Evolutionary conservation across 2,113 vertebrate species (phyloP).

Genomic region (Cryptotis parvus): DNA sequence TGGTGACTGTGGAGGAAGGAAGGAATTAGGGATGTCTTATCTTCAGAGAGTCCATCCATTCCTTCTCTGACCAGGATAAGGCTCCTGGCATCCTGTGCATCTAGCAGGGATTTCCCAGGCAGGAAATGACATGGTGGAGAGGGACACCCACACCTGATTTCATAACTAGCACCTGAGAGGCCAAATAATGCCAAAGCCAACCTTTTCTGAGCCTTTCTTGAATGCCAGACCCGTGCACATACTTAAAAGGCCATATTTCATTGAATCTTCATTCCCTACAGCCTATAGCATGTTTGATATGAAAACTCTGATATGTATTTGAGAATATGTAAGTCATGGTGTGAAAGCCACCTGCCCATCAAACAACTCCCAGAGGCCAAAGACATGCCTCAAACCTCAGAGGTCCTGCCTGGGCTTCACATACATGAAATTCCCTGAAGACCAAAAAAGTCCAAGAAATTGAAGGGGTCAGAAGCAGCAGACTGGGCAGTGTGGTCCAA

Average conservation of each 20-base stretch:
- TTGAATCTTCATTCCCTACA: neutral
- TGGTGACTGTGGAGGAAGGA: slow-evolving; percentile 44
- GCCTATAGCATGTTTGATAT: neutral
- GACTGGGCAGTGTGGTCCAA: too few species aligned
- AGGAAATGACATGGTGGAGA: neutral
- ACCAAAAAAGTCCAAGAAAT: too few species aligned
- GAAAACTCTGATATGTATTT: slow-evolving; percentile 21
- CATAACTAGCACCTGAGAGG: neutral
- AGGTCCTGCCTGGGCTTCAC: too few species aligned
- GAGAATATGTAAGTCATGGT: neutral
- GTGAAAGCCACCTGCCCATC: neutral
- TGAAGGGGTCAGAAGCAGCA: too few species aligned
- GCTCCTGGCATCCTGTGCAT: neutral
- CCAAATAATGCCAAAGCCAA: neutral
- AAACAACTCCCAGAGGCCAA: neutral
- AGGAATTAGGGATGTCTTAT: slow-evolving; percentile 59
- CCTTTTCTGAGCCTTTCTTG: neutral
- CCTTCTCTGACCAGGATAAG: neutral
- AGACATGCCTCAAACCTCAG: neutral
- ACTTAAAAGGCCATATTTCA: neutral
- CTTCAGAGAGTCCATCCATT: slow-evolving; percentile 21
- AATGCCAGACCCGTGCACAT: neutral
- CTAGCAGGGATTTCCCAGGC: neutral
- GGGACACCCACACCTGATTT: neutral
- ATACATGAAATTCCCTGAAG: too few species aligned